Evolutionary conservation across 2,888 invertebrate species (phyloP).

Genomic region (Limnephilus lunatus): DNA sequence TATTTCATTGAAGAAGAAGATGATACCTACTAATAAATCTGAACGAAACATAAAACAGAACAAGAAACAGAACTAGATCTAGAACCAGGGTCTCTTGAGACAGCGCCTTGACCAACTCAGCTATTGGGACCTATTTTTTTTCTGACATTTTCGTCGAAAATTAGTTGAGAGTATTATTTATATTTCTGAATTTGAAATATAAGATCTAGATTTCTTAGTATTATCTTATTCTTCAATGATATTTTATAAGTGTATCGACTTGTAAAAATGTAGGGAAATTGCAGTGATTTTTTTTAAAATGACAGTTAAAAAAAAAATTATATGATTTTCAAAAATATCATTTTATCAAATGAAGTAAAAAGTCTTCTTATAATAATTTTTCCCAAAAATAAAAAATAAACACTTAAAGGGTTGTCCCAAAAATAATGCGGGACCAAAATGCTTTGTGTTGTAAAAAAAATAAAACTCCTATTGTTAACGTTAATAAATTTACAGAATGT

Average conservation of each 20-base stretch:
- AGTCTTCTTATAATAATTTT: neutral
- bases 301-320: neutral
- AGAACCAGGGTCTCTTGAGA: too few relatives aligned
- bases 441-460: constrained; percentile 18
- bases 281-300: neutral
- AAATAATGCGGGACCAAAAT: constrained; percentile 43
- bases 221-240: too few relatives aligned
- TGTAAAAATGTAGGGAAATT: neutral
- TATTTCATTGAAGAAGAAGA: too few relatives aligned
- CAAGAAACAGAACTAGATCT: too few relatives aligned
- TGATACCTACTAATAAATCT: too few relatives aligned
- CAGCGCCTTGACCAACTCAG: too few relatives aligned
- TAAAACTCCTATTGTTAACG: neutral
- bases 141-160: too few relatives aligned
- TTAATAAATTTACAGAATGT: neutral
- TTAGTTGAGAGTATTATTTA: too few relatives aligned
- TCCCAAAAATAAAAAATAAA: neutral
- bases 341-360: neutral
- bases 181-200: too few relatives aligned
- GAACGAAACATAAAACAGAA: too few relatives aligned
- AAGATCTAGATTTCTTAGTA: too few relatives aligned
- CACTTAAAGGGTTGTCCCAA: constrained; percentile 40
- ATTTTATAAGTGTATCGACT: neutral
- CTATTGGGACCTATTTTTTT: too few relatives aligned
- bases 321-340: neutral